phyloP scores from a whole-genome alignment of 2,797 vertebrate genomes.

The Lemur catta region DNA sequence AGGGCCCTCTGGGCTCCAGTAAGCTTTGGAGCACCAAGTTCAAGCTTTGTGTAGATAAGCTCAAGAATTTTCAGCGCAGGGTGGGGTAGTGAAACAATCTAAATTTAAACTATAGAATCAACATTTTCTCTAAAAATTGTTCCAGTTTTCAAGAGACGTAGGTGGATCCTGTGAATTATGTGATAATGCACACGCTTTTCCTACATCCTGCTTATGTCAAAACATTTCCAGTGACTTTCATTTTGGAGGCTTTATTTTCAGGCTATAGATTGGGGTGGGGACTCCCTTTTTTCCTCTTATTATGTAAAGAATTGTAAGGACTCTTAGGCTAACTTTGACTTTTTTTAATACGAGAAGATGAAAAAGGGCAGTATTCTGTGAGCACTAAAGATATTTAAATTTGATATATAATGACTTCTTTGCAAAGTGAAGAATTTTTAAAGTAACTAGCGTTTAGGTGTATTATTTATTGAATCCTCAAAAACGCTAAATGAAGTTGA shows the following conservation, averaged over 20 bases:
- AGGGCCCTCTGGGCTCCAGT: background rate
- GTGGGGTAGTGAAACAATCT: slow-evolving; percentile 30
- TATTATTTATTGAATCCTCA: background rate
- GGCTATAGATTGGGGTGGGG: background rate
- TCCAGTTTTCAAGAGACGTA: slow-evolving; percentile 59
- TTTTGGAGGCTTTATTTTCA: slow-evolving; percentile 49
- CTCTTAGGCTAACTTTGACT: background rate
- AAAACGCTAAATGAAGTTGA: background rate
- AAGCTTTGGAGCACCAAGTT: background rate
- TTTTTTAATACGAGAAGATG: background rate
- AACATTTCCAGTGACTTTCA: slow-evolving; percentile 66
- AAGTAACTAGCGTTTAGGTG: background rate
- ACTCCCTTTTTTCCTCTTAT: background rate
- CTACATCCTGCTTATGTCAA: slow-evolving; percentile 67
- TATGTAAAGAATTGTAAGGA: background rate
- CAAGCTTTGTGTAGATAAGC: background rate
- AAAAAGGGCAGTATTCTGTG: background rate
- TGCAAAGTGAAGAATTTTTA: background rate
- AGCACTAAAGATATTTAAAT: background rate
- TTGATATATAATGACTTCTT: background rate
- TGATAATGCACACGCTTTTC: slow-evolving; percentile 26
- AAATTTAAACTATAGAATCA: slow-evolving; percentile 74
- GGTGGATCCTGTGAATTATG: slow-evolving; percentile 72
- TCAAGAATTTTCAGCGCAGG: background rate
- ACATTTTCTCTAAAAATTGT: slow-evolving; percentile 66